These are phyloP conservation scores for Acanthochromis polyacanthus DNA, from an alignment of 2,113 vertebrate genomes.

Conservation along the genomic window DNA sequence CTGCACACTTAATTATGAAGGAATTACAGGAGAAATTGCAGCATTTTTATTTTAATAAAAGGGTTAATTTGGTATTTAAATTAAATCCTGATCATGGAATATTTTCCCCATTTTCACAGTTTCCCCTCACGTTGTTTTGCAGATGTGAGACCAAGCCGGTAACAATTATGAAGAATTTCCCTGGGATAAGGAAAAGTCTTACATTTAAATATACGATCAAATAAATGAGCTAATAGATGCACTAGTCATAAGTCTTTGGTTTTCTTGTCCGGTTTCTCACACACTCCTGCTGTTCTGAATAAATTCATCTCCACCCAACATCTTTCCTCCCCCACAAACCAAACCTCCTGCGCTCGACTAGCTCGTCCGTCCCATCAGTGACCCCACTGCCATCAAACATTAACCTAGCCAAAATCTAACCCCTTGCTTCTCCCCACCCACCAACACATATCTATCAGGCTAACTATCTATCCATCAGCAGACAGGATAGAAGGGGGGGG, in stretches of 20 bases:
- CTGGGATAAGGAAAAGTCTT: background rate
- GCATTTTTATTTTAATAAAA: background rate
- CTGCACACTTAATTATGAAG: no score
- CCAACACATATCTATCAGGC: slow-evolving; percentile 74
- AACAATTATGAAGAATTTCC: slow-evolving; percentile 15
- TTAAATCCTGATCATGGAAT: slow-evolving; percentile 1
- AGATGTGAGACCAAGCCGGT: background rate
- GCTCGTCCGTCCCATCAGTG: slow-evolving; percentile 62
- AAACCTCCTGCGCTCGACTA: slow-evolving; percentile 10
- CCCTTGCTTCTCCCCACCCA: slow-evolving; percentile 58
- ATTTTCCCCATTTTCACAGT: slow-evolving; percentile 41
- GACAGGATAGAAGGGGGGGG: slow-evolving; percentile 43
- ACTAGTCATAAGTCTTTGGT: background rate
- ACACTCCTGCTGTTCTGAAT: slow-evolving; percentile 34
- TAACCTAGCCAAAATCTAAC: slow-evolving; percentile 80
- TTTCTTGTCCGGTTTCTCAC: background rate
- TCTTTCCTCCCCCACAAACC: slow-evolving; percentile 49
- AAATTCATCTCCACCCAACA: slow-evolving; percentile 40
- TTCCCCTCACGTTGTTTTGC: slow-evolving; percentile 8
- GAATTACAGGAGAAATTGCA: background rate
- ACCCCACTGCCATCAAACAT: slow-evolving; percentile 79
- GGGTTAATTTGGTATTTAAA: slow-evolving; percentile 20
- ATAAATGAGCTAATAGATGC: slow-evolving; percentile 10
- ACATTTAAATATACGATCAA: background rate
- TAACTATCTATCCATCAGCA: slow-evolving; percentile 78